These are phyloP conservation scores for Etheostoma nigrum DNA, from an alignment of 2,797 vertebrate species.

Conservation along the genomic window DNA sequence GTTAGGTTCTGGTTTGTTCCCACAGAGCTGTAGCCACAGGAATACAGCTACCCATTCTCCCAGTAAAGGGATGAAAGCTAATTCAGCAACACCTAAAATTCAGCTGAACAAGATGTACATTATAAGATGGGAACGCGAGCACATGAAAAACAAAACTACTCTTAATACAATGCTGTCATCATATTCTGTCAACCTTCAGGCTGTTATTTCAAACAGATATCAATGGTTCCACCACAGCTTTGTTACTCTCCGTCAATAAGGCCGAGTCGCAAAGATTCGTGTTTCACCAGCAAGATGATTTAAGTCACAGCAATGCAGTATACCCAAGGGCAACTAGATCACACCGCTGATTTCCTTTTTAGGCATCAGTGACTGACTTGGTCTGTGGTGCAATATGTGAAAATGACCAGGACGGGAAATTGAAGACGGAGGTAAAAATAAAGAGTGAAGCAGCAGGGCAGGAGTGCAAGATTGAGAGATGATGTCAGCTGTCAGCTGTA, in stretches of 20 bases:
- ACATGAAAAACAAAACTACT: slow-evolving; percentile 1
- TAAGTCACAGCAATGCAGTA: slow-evolving; percentile 15
- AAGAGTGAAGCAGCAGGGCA: slow-evolving; percentile 35
- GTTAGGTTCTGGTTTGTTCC: neutral
- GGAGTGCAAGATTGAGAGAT: slow-evolving; percentile 45
- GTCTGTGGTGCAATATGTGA: slow-evolving; percentile 24
- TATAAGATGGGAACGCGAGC: neutral
- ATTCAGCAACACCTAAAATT: neutral
- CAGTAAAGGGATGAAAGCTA: neutral
- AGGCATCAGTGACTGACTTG: slow-evolving; percentile 10
- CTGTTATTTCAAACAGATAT: slow-evolving; percentile 37
- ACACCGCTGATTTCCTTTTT: slow-evolving; percentile 3
- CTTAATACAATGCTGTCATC: neutral
- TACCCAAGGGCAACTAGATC: slow-evolving; percentile 23
- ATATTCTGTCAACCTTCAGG: slow-evolving; percentile 20
- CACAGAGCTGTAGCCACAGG: neutral
- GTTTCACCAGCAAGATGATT: slow-evolving; percentile 22
- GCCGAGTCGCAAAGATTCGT: slow-evolving; percentile 1
- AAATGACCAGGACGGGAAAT: slow-evolving; percentile 16
- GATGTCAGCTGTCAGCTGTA: slow-evolving; percentile 55
- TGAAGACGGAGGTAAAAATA: slow-evolving; percentile 23
- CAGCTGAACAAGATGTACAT: neutral
- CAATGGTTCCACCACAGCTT: slow-evolving; percentile 2
- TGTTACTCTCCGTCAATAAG: neutral
- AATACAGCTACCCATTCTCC: neutral